Conservation (phyloP, 2,113 vertebrate species). For the Nettapus auritus region DNA sequence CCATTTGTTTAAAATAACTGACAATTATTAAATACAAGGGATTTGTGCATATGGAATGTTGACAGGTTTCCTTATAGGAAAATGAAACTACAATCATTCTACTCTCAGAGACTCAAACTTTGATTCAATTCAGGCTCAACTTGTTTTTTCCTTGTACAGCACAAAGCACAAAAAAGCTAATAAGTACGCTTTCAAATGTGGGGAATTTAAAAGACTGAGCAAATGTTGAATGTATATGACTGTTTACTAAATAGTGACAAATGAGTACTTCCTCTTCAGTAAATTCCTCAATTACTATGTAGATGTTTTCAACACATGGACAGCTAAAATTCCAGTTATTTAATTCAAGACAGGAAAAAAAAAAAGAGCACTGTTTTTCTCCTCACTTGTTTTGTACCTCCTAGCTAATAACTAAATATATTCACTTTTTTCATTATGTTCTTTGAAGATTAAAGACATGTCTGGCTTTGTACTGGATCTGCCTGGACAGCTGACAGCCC, state of each 20-base stretch:
- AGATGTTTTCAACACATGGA: neutral
- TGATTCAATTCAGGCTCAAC: rapidly evolving
- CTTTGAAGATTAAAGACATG: slow-evolving; percentile 73
- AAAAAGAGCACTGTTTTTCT: slow-evolving; percentile 1
- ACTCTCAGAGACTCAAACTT: neutral
- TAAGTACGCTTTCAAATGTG: neutral
- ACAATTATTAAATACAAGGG: neutral
- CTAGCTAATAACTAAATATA: slow-evolving; percentile 68
- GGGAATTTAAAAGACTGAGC: neutral
- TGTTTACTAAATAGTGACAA: neutral
- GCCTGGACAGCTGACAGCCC: slow-evolving; percentile 58
- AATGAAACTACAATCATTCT: neutral
- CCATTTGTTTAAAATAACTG: neutral
- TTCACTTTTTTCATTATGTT: slow-evolving; percentile 57
- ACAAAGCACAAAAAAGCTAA: neutral
- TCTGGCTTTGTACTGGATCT: slow-evolving; percentile 47
- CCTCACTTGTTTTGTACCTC: slow-evolving; percentile 59
- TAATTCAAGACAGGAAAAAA: slow-evolving; percentile 17
- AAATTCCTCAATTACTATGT: neutral
- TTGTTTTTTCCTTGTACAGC: neutral
- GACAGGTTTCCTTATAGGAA: neutral
- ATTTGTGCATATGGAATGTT: neutral
- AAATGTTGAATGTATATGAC: neutral
- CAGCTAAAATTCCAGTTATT: neutral
- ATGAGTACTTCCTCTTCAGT: neutral